These are phyloP conservation scores for Agelas oroides DNA, from an alignment of 37 sponge, comb jelly and placozoan genomes.

Conservation along the genomic window DNA sequence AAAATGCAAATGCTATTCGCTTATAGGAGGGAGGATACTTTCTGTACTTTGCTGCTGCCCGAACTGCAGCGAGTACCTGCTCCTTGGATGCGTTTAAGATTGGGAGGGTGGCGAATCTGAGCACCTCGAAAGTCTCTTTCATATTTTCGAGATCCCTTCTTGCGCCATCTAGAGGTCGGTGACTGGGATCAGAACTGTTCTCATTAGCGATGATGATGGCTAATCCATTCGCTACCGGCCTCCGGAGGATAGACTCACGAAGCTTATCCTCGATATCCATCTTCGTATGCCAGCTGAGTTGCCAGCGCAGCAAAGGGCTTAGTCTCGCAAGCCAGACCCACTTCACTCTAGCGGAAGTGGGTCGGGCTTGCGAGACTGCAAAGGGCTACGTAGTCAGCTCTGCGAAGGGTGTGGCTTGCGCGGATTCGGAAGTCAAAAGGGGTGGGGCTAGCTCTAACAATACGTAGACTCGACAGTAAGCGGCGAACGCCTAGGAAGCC, in stretches of 20 bases:
- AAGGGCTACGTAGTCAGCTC: too few relatives aligned
- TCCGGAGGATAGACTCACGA: neutral
- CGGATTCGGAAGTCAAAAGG: too few relatives aligned
- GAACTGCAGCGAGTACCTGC: slow-evolving; percentile 4
- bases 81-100: neutral
- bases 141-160: neutral
- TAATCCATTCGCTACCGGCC: slow-evolving; percentile 29
- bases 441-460: too few relatives aligned
- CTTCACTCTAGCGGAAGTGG: too few relatives aligned
- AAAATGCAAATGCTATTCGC: slow-evolving; percentile 39
- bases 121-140: neutral
- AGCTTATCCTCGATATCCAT: neutral
- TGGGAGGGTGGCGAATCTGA: slow-evolving; percentile 21
- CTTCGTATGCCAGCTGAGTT: too few relatives aligned
- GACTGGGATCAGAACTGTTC: neutral
- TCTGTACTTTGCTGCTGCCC: neutral
- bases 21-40: slow-evolving; percentile 14
- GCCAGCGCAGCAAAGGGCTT: too few relatives aligned
- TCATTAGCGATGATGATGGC: slow-evolving; percentile 48
- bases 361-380: too few relatives aligned
- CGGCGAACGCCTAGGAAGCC: too few relatives aligned
- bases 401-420: too few relatives aligned
- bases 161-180: neutral
- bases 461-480: too few relatives aligned
- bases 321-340: too few relatives aligned